Conservation (phyloP, 2,113 vertebrate species). For the Crotalus viridis region DNA sequence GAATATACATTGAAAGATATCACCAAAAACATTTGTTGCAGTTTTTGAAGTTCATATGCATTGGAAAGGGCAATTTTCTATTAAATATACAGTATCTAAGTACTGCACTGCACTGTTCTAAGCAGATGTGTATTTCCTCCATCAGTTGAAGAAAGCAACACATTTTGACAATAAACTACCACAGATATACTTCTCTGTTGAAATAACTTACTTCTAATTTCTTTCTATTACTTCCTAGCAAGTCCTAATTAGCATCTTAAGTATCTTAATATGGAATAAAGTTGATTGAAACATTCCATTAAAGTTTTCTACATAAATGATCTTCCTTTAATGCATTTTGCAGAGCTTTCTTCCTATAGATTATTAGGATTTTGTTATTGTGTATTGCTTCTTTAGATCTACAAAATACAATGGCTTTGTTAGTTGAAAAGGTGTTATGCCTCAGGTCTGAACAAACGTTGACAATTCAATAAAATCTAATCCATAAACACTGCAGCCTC, state of each 20-base stretch:
- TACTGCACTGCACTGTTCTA: not conserved
- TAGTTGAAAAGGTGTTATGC: not conserved
- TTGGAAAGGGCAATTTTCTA: not conserved
- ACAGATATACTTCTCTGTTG: not conserved
- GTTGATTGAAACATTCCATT: not conserved
- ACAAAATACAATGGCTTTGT: not conserved
- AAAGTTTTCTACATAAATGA: not conserved
- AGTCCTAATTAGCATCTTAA: conserved; percentile 21
- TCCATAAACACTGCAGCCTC: not conserved
- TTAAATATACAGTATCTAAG: not conserved
- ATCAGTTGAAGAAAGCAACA: not conserved
- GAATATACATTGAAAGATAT: conserved; percentile 36
- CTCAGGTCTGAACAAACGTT: not conserved
- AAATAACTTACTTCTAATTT: conserved; percentile 19
- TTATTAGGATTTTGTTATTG: not conserved
- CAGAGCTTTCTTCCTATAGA: not conserved
- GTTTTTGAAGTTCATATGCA: conserved; percentile 17
- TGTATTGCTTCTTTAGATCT: not conserved
- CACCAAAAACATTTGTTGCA: conserved; percentile 23
- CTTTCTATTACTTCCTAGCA: conserved; percentile 9
- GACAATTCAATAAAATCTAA: not conserved
- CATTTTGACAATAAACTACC: conserved; percentile 7
- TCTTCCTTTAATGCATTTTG: not conserved
- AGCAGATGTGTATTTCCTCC: conserved; percentile 2
- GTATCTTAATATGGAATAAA: conserved; percentile 9